A percentile compares a stretch with the other conserved stretches of the same genome.
These are phyloP conservation scores for Eubasilissa splendida DNA, from an alignment of 2,888 invertebrate species.

Conservation along the genomic window DNA sequence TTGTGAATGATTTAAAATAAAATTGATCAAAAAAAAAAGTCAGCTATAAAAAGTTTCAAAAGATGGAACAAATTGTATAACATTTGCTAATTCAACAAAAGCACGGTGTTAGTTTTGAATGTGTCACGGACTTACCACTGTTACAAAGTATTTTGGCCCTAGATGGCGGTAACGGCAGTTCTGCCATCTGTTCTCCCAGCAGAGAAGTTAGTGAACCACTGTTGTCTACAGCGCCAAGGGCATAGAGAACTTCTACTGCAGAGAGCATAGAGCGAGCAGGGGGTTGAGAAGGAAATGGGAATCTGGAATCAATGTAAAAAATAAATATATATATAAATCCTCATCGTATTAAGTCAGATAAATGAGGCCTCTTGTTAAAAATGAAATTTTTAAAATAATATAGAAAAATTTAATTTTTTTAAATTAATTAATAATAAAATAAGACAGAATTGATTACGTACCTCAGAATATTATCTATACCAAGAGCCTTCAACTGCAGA, in stretches of 20 bases:
- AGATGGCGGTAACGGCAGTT: slow-evolving; percentile 91
- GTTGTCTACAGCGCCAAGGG: slow-evolving; percentile 86
- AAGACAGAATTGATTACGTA: slow-evolving; percentile 55
- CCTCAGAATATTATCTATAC: slow-evolving; percentile 90
- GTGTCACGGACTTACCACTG: slow-evolving; percentile 72
- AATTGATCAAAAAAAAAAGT: not conserved
- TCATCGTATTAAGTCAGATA: not conserved
- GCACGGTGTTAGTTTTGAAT: not conserved
- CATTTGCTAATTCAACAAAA: not conserved
- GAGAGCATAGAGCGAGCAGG: slow-evolving; percentile 89
- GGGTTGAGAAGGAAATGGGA: slow-evolving; percentile 94
- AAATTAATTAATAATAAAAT: not conserved
- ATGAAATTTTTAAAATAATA: not conserved
- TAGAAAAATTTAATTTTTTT: not conserved
- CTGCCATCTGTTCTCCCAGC: slow-evolving; percentile 89
- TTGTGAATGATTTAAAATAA: too few relatives aligned
- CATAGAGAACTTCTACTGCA: slow-evolving; percentile 90
- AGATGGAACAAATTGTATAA: not conserved
- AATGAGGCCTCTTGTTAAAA: not conserved
- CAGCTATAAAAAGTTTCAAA: not conserved
- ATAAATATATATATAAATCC: too few relatives aligned
- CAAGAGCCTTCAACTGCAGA: slow-evolving; percentile 93
- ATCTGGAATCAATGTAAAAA: slow-evolving; percentile 67
- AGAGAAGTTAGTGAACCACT: slow-evolving; percentile 84
- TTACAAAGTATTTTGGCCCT: slow-evolving; percentile 88